Conservation (phyloP, 2,113 vertebrate genomes). For the Monarcha castaneiventris region DNA sequence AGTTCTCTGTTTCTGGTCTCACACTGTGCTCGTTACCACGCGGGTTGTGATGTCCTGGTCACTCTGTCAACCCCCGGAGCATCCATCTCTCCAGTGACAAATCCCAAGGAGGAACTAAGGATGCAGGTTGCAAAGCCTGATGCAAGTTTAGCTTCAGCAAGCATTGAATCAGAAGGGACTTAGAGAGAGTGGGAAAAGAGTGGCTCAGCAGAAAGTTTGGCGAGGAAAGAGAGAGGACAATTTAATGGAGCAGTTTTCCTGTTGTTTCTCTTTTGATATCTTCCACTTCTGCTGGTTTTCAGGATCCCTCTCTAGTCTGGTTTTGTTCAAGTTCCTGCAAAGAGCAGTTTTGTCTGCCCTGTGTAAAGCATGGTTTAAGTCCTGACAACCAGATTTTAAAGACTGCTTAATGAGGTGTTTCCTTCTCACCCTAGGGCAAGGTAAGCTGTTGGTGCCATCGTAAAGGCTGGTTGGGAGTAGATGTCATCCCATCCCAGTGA, state of each 20-base stretch:
- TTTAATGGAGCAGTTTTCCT: background rate
- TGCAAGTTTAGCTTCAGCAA: background rate
- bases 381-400: background rate
- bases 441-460: background rate
- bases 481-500: background rate
- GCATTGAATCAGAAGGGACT: background rate
- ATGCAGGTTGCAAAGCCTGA: background rate
- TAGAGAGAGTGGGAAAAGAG: background rate
- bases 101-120: background rate
- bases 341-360: background rate
- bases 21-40: background rate
- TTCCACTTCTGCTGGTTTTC: background rate
- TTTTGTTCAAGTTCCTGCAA: background rate
- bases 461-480: background rate
- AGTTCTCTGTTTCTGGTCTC: background rate
- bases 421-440: background rate
- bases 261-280: background rate
- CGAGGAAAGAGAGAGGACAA: background rate
- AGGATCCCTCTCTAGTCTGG: background rate
- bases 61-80: background rate
- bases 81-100: background rate
- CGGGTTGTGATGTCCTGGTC: background rate
- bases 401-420: background rate
- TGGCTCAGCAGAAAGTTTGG: background rate
- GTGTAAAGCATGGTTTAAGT: background rate